Conservation (phyloP, 2,888 invertebrate species). For the Drosophila cyrtoloma region DNA sequence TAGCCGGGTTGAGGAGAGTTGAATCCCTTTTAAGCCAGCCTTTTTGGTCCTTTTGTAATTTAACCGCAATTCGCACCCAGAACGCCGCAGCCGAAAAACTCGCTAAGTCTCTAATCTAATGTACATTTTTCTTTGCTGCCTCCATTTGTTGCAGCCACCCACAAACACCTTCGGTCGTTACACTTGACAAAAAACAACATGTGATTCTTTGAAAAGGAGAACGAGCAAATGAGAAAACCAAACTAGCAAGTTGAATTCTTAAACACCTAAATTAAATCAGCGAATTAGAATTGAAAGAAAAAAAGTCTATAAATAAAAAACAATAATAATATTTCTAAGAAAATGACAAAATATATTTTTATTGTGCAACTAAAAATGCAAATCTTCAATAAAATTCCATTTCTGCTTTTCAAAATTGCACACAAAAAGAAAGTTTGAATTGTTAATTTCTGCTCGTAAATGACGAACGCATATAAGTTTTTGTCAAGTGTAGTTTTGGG, state of each 20-base stretch:
- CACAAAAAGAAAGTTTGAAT: neutral
- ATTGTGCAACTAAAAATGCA: neutral
- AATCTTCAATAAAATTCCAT: neutral
- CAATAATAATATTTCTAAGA: neutral
- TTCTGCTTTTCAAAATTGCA: neutral
- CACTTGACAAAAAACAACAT: slow-evolving; percentile 9
- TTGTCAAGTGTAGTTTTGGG: slow-evolving; percentile 11
- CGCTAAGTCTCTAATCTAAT: slow-evolving; percentile 65
- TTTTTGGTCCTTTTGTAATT: slow-evolving; percentile 30
- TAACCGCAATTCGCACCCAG: slow-evolving; percentile 40
- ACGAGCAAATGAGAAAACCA: no score
- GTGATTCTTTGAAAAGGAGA: neutral
- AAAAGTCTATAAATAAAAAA: no score
- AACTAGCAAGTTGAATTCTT: neutral
- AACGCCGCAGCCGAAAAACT: slow-evolving; percentile 30
- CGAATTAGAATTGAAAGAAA: neutral
- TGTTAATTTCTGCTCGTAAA: neutral
- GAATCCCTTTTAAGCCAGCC: slow-evolving; percentile 34
- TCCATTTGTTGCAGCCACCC: slow-evolving; percentile 7
- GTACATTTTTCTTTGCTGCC: slow-evolving; percentile 37
- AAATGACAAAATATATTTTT: neutral
- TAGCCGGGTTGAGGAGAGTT: slow-evolving; percentile 5
- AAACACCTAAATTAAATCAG: neutral
- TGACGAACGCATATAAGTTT: neutral
- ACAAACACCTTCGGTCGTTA: neutral